Conservation (phyloP, 1,140 invertebrate genomes). For the Archivesica marissinica region DNA sequence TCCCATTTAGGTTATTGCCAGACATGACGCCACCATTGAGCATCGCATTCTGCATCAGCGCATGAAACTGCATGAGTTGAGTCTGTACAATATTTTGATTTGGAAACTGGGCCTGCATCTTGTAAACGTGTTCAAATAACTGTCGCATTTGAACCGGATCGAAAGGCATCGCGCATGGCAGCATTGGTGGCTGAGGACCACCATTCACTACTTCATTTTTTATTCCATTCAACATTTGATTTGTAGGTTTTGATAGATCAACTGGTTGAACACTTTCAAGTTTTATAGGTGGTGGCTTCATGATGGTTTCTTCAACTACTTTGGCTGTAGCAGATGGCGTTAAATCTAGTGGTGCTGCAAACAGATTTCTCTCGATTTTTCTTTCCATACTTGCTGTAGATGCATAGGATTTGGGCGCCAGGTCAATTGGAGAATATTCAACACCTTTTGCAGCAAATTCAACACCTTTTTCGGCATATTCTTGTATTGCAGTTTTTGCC, state of each 20-base stretch:
- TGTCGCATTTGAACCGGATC: conserved; percentile 25
- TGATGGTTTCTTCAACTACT: neutral
- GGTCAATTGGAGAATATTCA: conserved; percentile 1
- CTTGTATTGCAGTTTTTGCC: neutral
- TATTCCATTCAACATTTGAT: neutral
- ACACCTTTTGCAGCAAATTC: neutral
- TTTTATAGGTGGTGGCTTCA: neutral
- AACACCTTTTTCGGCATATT: neutral
- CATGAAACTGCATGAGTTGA: conserved; percentile 54
- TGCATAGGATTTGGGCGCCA: neutral
- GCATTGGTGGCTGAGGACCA: neutral
- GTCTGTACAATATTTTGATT: conserved; percentile 42
- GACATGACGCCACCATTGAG: neutral
- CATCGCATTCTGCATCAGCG: conserved; percentile 46
- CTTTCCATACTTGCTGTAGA: neutral
- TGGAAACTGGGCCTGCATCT: conserved; percentile 39
- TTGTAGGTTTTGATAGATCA: conserved; percentile 18
- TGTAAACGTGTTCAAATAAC: conserved; percentile 32
- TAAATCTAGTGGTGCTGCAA: conserved; percentile 1
- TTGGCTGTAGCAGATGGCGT: neutral
- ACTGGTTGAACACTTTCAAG: neutral
- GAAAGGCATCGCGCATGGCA: neutral
- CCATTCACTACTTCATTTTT: conserved; percentile 1
- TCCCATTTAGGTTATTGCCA: neutral
- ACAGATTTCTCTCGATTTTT: neutral